A percentile compares a stretch with the other conserved stretches of the same genome.
Conservation (phyloP, 1,140 invertebrate species). For the Papilio aristodemus region DNA sequence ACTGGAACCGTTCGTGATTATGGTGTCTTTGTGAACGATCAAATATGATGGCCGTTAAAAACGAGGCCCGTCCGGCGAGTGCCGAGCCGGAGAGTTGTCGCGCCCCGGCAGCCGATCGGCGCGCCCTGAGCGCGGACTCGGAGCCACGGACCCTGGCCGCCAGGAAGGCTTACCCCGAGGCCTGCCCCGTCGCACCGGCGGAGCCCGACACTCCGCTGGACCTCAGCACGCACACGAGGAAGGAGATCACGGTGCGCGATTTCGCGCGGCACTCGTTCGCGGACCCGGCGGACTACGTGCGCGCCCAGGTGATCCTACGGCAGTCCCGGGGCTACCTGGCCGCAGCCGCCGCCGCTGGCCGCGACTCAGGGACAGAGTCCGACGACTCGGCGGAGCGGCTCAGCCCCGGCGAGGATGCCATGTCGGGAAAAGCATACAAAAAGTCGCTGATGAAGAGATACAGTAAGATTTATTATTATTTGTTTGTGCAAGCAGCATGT, state of each 20-base stretch:
- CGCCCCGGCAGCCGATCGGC: constrained; percentile 55
- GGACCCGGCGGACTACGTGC: constrained; percentile 71
- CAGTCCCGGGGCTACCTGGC: constrained; percentile 82
- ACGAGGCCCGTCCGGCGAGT: constrained; percentile 66
- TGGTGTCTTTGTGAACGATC: constrained; percentile 66
- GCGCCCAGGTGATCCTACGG: constrained; percentile 71
- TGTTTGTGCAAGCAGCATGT: constrained; percentile 6
- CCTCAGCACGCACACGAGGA: constrained; percentile 78
- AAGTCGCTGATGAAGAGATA: constrained; percentile 94
- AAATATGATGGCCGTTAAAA: constrained; percentile 68
- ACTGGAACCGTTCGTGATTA: constrained; percentile 67
- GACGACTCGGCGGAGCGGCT: constrained; percentile 86
- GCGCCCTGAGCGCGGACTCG: constrained; percentile 60
- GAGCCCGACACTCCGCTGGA: constrained; percentile 82
- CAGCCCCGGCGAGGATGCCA: constrained; percentile 79
- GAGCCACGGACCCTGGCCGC: constrained; percentile 74
- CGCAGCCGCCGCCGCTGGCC: constrained; percentile 55
- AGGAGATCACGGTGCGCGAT: constrained; percentile 75
- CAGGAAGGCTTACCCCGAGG: constrained; percentile 77
- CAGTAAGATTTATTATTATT: constrained; percentile 83
- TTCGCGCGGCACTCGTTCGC: constrained; percentile 74
- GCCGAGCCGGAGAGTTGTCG: constrained; percentile 57
- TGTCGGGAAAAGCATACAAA: constrained; percentile 89
- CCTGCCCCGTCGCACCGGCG: constrained; percentile 34
- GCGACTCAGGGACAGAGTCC: constrained; percentile 87